These are phyloP conservation scores for Sitobion miscanthi DNA, from an alignment of 1,140 invertebrate species.

Conservation along the genomic window DNA sequence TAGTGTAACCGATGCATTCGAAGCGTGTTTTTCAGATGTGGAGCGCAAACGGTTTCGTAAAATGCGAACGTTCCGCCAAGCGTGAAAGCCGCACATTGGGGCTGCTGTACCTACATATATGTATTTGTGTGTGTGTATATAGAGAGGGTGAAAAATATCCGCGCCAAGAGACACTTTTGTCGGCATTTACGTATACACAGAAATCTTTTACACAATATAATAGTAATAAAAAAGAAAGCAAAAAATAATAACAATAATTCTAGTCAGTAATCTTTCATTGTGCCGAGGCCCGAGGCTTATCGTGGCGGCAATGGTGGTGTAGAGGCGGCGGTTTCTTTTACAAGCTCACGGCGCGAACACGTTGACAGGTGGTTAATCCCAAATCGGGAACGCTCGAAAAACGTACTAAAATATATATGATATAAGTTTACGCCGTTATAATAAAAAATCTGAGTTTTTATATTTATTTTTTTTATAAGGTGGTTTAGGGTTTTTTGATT, in stretches of 20 bases:
- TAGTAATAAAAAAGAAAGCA: conserved; percentile 39
- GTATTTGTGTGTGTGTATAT: neutral
- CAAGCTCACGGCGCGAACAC: conserved; percentile 42
- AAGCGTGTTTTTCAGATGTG: conserved; percentile 43
- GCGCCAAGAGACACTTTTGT: conserved; percentile 51
- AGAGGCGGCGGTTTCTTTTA: conserved; percentile 49
- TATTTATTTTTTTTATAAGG: neutral
- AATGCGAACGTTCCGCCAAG: conserved; percentile 44
- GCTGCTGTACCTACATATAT: neutral
- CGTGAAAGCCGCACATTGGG: conserved; percentile 50
- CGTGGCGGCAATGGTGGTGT: neutral
- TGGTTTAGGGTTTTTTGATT: neutral
- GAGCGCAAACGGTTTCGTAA: conserved; percentile 20
- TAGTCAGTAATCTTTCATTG: conserved; percentile 51
- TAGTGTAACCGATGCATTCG: neutral
- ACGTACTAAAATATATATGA: conserved; percentile 17
- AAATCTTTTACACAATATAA: conserved; percentile 54
- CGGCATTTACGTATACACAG: conserved; percentile 33
- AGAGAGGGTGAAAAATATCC: conserved; percentile 37
- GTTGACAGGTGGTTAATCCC: conserved; percentile 52
- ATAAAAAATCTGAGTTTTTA: conserved; percentile 3
- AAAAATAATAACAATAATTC: conserved; percentile 59
- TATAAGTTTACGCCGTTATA: conserved; percentile 20
- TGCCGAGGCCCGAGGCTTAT: neutral
- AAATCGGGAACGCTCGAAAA: conserved; percentile 13